Conservation (phyloP, 2,797 vertebrate species). For the Psittacula echo region DNA sequence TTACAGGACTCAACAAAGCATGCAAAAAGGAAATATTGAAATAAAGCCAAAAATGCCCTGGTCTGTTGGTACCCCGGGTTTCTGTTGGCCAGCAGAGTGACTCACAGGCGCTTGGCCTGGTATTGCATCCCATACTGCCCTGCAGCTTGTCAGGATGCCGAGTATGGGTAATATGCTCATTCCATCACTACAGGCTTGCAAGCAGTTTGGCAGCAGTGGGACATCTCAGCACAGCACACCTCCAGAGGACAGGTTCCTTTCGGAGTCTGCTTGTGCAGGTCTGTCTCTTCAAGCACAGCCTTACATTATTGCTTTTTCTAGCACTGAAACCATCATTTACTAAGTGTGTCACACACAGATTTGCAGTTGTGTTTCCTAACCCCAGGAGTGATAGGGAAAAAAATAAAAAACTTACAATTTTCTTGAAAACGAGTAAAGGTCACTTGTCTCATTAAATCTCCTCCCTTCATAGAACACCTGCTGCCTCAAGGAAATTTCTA, state of each 20-base stretch:
- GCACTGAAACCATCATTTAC: neutral
- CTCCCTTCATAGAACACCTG: neutral
- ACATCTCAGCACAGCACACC: neutral
- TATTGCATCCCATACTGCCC: neutral
- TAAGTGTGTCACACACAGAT: neutral
- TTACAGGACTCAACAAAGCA: neutral
- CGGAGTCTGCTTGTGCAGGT: neutral
- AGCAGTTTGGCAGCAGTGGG: neutral
- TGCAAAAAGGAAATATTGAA: neutral
- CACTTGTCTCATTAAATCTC: conserved; percentile 27
- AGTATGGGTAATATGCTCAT: neutral
- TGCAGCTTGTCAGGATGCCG: neutral
- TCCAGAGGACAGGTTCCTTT: neutral
- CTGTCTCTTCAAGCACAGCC: neutral
- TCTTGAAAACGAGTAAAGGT: conserved; percentile 37
- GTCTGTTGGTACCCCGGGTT: neutral
- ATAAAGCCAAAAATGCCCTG: neutral
- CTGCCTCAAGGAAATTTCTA: conserved; percentile 19
- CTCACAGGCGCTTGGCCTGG: neutral
- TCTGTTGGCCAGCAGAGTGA: neutral
- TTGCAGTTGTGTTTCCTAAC: neutral
- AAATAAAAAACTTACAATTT: neutral
- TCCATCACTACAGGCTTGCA: neutral
- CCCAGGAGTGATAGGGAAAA: neutral
- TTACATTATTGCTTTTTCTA: neutral